Evolutionary conservation across 2,888 invertebrate species (phyloP).

Genomic region (Helicoverpa assulta): DNA sequence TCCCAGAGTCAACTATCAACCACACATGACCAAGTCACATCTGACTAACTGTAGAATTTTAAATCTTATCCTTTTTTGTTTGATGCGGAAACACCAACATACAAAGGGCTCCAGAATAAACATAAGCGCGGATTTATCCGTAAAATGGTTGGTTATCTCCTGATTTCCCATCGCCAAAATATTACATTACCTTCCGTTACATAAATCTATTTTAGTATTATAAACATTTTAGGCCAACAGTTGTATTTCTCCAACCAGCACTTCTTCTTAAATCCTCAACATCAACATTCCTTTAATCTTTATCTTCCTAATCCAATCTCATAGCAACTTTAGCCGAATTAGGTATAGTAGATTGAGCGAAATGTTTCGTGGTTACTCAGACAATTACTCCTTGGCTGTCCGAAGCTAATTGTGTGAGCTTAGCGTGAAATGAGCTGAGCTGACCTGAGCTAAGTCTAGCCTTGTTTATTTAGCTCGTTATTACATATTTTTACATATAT

Average conservation of each 20-base stretch:
- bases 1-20: not conserved
- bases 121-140: no score
- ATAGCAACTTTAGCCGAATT: slow-evolving; percentile 25
- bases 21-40: no score
- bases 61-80: no score
- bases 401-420: slow-evolving; percentile 5
- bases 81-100: no score
- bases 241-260: not conserved
- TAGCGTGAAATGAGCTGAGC: slow-evolving; percentile 9
- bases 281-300: slow-evolving; percentile 9
- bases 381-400: slow-evolving; percentile 25
- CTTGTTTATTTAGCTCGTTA: not conserved
- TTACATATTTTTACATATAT: not conserved
- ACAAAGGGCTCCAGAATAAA: no score
- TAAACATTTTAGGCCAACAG: not conserved
- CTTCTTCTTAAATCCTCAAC: not conserved
- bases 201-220: no score
- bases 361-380: slow-evolving; percentile 6
- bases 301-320: slow-evolving; percentile 19
- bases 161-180: no score
- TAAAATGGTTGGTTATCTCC: no score
- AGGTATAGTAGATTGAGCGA: slow-evolving; percentile 25
- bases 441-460: not conserved
- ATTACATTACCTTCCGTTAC: no score
- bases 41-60: not conserved